Evolutionary conservation across 1,140 invertebrate genomes (phyloP), one percentile per base, ranked within the genome.

Genomic region (Heliconius hermathena): DNA sequence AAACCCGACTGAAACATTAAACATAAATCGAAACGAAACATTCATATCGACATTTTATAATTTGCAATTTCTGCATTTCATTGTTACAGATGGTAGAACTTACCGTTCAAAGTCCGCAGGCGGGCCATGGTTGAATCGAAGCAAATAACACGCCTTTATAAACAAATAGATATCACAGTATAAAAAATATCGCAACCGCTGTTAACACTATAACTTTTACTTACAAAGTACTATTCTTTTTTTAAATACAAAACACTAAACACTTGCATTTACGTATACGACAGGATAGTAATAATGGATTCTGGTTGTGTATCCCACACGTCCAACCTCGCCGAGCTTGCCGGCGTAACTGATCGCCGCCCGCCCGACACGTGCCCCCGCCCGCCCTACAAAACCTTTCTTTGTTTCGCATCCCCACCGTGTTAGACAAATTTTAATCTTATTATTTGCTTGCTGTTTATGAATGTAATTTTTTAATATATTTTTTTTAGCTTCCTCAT

Each of bases 361-460:
- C 83, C 85, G 87, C 84, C 85, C 83, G 82, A 76, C 84, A 82
- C 78, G 80, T 81, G 84, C 86, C 91, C 90, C 90, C 89, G 87
- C 88, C 88, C 90, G 88, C 91, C 92, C 89, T 86, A 85, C 82
- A 86, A 85, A 86, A 85, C 84, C 85, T 92, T 93, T 92, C 91
- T 93, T 93, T 93, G 92, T 94, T 93, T 91, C 90, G 82, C 86
- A 85, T 86, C 88, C 90, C 88, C 88, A 83, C 77, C 80, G 85
- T 88, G 88, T 91, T 86, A 88, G 87, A 90, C 91, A 93, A 91
- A 92, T 91, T 91, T 92, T 89, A 88, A 92, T 92, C 90, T 93
- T 87, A 86, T 85, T 18, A 52, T 52, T 52, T 88, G n/a, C 89
- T 85, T 83, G 79, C 81, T 85, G 83, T 88, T 87, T 86, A 88